Percentiles rank a stretch among this genome's conserved stretches.
These are phyloP conservation scores for Drosophila kurseongensis DNA, from an alignment of 1,140 invertebrate genomes.

Conservation along the genomic window DNA sequence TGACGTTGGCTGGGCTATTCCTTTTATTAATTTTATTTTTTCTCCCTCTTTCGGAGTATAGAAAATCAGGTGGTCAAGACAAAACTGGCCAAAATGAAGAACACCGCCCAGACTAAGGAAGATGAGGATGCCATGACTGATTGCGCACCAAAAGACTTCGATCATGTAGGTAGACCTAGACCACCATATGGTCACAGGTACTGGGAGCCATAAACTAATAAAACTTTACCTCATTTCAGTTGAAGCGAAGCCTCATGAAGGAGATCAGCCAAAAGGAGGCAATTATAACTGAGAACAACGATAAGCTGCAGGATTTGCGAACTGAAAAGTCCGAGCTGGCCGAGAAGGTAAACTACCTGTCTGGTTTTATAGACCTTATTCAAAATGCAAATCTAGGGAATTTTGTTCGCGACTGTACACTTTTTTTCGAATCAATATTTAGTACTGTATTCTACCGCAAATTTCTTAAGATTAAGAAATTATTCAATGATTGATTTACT, in stretches of 20 bases:
- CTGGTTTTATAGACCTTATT: no score
- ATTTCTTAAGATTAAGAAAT: no score
- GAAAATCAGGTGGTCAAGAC: slow-evolving; percentile 34
- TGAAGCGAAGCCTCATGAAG: slow-evolving; percentile 52
- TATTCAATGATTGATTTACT: no score
- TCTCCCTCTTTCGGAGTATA: slow-evolving; percentile 3
- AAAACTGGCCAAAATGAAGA: slow-evolving; percentile 37
- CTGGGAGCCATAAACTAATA: slow-evolving; percentile 4
- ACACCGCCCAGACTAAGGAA: neutral
- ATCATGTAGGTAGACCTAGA: slow-evolving; percentile 53
- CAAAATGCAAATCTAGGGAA: neutral
- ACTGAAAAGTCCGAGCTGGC: slow-evolving; percentile 10
- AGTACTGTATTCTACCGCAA: no score
- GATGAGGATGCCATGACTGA: slow-evolving; percentile 1
- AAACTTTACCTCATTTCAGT: slow-evolving; percentile 40
- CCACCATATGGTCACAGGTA: slow-evolving; percentile 18
- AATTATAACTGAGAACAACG: slow-evolving; percentile 30
- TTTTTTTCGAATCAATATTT: no score
- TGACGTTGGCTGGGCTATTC: no score
- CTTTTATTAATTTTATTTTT: neutral
- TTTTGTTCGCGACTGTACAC: neutral
- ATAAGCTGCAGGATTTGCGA: slow-evolving; percentile 47
- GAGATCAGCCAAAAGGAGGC: slow-evolving; percentile 52
- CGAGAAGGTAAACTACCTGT: slow-evolving; percentile 39
- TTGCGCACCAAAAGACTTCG: slow-evolving; percentile 36